Base-by-base conservation (phyloP, 2,797 vertebrate species). In the Coilia nasus region DNA sequence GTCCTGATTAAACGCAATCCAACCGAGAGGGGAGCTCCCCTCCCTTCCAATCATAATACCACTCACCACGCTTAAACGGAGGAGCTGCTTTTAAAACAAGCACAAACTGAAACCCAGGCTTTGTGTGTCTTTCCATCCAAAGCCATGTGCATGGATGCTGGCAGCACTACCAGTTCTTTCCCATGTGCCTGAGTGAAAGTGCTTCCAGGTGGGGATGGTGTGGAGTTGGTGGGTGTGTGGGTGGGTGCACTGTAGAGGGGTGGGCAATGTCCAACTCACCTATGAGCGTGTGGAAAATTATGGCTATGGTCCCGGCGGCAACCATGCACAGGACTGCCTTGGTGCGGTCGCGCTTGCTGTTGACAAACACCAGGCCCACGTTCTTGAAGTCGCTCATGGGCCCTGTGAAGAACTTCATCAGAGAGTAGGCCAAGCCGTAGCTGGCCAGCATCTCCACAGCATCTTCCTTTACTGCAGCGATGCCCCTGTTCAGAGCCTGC, bases 361-460 rank as follows among this genome's bases (percentile, higher is more conserved):
- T 99, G 91, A 99, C 97, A 82, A 99, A 99, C 92, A 99, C 98
- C 95, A 99, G 94, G 84, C 98, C 98, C 89, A 99, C 98, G 2
- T 99, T 99, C 92, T 99, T 99, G 94, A 99, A 99, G 96, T 99
- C 98, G 87, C 98, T 99, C 98, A 99, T 99, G 0, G 98, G 98
- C 4, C 98, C 98, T 0, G 98, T 99, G 96, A 99, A 99, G 95
- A 99, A 99, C 93, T 99, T 99, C 98, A 99, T 99, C 75, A 99
- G 94, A 82, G 98, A 99, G 91, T 99, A 99, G 0, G 98, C 98
- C 96, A 99, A 93, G 60, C 98, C 98, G 0, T 99, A 99, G 94
- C 98, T 99, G 95, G 98, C 98, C 93, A 99, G 92, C 98, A 99
- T 99, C 91, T 99, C 96, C 15, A 99, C 96, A 0, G 98, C 97